phyloP scores from a whole-genome alignment of 1,140 invertebrate genomes.

The Diorhabda elongata region DNA sequence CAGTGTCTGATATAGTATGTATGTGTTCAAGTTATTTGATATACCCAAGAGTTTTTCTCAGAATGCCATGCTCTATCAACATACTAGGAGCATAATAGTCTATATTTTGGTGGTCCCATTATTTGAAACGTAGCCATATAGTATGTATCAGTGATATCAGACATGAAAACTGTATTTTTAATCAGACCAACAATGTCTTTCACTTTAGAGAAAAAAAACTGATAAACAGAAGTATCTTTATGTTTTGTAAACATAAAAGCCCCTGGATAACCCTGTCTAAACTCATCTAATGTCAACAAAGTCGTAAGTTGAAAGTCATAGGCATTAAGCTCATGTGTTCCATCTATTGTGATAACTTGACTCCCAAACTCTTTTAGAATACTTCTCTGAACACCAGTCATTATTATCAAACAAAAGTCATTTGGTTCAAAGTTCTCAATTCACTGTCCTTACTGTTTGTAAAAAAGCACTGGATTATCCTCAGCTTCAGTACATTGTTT shows the following conservation, averaged over 20 bases:
- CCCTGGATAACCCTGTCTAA: slow-evolving; percentile 25
- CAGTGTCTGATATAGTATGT: slow-evolving; percentile 3
- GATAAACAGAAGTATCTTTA: slow-evolving; percentile 22
- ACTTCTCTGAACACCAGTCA: slow-evolving; percentile 24
- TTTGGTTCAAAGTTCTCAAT: slow-evolving; percentile 2
- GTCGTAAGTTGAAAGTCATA: slow-evolving; percentile 35
- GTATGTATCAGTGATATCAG: slow-evolving; percentile 21
- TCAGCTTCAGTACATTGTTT: slow-evolving; percentile 12
- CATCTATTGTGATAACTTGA: slow-evolving; percentile 28
- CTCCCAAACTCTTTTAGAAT: slow-evolving; percentile 28
- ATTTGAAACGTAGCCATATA: slow-evolving; percentile 26
- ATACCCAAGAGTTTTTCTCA: slow-evolving; percentile 20
- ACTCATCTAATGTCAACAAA: slow-evolving; percentile 31
- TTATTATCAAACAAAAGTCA: slow-evolving; percentile 31
- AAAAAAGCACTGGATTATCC: slow-evolving; percentile 16
- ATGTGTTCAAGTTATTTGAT: slow-evolving; percentile 23
- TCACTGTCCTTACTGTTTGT: slow-evolving; percentile 14
- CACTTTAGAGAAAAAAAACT: slow-evolving; percentile 24
- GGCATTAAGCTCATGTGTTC: slow-evolving; percentile 29
- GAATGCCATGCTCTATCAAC: slow-evolving; percentile 26
- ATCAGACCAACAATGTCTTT: slow-evolving; percentile 19
- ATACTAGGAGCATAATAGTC: slow-evolving; percentile 26
- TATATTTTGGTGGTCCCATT: slow-evolving; percentile 20
- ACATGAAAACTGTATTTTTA: slow-evolving; percentile 23
- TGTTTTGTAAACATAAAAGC: slow-evolving; percentile 31